These are phyloP conservation scores for Delichon dasypus DNA, from an alignment of 2,797 vertebrate species.

Conservation along the genomic window DNA sequence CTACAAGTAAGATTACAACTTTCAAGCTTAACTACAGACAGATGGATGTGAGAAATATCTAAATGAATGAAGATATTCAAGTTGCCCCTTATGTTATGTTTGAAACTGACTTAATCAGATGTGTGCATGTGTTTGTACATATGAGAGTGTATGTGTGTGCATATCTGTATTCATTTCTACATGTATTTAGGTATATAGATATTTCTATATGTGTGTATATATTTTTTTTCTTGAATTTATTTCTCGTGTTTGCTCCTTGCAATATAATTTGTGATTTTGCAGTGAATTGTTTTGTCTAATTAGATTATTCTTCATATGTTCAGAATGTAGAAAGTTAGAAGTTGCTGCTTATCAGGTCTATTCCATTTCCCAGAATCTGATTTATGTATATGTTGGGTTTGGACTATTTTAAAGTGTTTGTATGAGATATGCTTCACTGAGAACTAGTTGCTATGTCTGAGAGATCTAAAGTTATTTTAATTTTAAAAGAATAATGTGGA, in stretches of 20 bases:
- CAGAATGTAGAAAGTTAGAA: background rate
- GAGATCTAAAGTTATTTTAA: background rate
- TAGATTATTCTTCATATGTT: background rate
- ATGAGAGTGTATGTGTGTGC: no score
- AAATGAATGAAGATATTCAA: background rate
- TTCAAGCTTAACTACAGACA: background rate
- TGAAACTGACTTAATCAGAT: background rate
- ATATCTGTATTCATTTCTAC: background rate
- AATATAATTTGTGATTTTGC: background rate
- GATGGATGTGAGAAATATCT: background rate
- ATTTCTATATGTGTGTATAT: no score
- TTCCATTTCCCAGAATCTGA: background rate
- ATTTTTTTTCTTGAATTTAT: background rate
- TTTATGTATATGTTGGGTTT: background rate
- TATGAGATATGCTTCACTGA: background rate
- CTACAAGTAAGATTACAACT: background rate
- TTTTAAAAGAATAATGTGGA: background rate
- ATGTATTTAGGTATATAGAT: rapidly evolving
- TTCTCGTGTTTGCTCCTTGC: background rate
- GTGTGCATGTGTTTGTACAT: rapidly evolving
- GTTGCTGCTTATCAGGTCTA: background rate
- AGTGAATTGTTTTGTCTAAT: background rate
- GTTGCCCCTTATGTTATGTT: background rate
- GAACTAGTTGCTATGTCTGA: background rate
- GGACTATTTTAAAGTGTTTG: background rate